These are phyloP conservation scores for Stenolophus ochropezus DNA, from an alignment of 2,888 invertebrate species.

Conservation along the genomic window DNA sequence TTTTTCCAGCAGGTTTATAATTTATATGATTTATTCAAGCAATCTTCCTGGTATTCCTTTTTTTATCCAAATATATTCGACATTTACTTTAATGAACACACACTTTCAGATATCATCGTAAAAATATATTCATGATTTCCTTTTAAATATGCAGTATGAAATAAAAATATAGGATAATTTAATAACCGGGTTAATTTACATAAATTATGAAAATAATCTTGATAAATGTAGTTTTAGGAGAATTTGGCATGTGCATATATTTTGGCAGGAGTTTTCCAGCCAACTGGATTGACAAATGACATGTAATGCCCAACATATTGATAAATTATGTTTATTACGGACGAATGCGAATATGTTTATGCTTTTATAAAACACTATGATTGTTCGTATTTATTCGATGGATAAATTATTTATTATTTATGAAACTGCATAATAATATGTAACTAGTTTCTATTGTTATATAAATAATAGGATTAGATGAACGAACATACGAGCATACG, in stretches of 20 bases:
- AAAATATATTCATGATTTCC: too few species aligned
- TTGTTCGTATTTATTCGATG: slow-evolving; percentile 31
- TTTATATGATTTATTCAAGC: too few species aligned
- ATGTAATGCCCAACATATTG: slow-evolving; percentile 19
- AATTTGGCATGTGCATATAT: background rate
- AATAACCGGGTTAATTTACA: background rate
- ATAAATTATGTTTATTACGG: slow-evolving; percentile 45
- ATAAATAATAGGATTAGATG: slow-evolving; percentile 35
- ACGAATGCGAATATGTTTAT: slow-evolving; percentile 13
- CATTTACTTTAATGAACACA: too few species aligned
- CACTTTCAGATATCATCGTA: too few species aligned
- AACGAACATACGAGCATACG: background rate
- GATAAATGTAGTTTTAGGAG: slow-evolving; percentile 12
- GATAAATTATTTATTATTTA: slow-evolving; percentile 35
- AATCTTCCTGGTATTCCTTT: too few species aligned
- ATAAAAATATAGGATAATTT: too few species aligned
- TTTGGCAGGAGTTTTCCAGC: background rate
- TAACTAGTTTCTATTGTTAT: slow-evolving; percentile 24
- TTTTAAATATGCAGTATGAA: too few species aligned
- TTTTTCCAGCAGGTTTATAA: too few species aligned
- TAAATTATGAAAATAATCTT: slow-evolving; percentile 2
- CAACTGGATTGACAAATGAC: slow-evolving; percentile 41
- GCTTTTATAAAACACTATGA: slow-evolving; percentile 13
- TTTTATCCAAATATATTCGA: too few species aligned
- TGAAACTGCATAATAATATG: slow-evolving; percentile 23